These are phyloP conservation scores for Pararge aegeria DNA, from an alignment of 1,140 invertebrate species.

Conservation along the genomic window DNA sequence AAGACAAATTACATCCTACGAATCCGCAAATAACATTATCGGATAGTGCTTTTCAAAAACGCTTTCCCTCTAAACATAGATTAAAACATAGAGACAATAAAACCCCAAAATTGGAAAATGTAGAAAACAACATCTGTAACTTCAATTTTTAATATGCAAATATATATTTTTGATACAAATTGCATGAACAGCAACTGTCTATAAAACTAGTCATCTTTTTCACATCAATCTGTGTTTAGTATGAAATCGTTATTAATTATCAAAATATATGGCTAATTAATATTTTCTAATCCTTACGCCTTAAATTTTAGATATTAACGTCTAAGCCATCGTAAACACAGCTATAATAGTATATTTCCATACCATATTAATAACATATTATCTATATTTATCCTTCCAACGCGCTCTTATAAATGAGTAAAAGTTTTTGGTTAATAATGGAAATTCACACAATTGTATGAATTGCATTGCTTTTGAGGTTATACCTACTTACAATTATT, in stretches of 20 bases:
- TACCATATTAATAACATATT: too few relatives aligned
- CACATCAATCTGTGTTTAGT: background rate
- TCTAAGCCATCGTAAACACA: background rate
- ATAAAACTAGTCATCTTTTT: too few relatives aligned
- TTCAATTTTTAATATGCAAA: constrained; percentile 13
- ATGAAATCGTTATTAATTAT: background rate
- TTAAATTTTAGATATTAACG: background rate
- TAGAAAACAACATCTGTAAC: background rate
- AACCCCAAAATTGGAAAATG: background rate
- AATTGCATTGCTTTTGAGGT: too few relatives aligned
- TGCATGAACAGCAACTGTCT: background rate
- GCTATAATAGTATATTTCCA: background rate
- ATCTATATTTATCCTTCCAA: too few relatives aligned
- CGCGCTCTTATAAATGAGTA: too few relatives aligned
- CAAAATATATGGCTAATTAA: background rate
- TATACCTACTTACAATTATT: too few relatives aligned
- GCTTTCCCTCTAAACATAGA: constrained; percentile 17
- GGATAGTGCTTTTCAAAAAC: background rate
- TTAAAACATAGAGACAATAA: background rate
- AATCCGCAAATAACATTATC: constrained; percentile 2
- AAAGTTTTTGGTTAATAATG: too few relatives aligned
- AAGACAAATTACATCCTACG: too few relatives aligned
- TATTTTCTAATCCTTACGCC: background rate
- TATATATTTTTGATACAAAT: constrained; percentile 31
- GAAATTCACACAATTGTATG: too few relatives aligned